Percentiles rank a stretch among this genome's conserved stretches.
Conservation (phyloP, 2,888 invertebrate genomes). For the Brachyptera risi region DNA sequence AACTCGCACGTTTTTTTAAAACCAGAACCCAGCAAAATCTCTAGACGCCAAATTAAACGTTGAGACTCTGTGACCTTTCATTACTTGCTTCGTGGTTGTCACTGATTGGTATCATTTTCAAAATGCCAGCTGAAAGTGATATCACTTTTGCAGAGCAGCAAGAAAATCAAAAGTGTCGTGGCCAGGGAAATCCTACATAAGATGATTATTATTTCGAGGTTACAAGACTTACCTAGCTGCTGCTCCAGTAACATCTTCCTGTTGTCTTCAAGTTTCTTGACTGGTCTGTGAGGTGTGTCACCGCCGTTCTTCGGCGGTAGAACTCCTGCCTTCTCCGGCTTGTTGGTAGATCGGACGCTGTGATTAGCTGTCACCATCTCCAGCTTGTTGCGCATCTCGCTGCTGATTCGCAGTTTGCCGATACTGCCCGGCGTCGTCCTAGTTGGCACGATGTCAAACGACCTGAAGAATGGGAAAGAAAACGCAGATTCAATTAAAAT, state of each 20-base stretch:
- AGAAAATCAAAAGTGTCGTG: too few relatives aligned
- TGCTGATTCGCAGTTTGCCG: slow-evolving; percentile 83
- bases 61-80: too few relatives aligned
- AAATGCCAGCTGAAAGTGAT: too few relatives aligned
- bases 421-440: slow-evolving; percentile 71
- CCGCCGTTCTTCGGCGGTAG: slow-evolving; percentile 37
- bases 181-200: too few relatives aligned
- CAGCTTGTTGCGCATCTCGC: slow-evolving; percentile 85
- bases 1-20: too few relatives aligned
- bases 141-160: too few relatives aligned
- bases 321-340: slow-evolving; percentile 53
- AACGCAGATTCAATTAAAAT: background rate
- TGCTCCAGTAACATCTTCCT: slow-evolving; percentile 80
- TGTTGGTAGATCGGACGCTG: slow-evolving; percentile 74
- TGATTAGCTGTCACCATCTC: slow-evolving; percentile 88
- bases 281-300: slow-evolving; percentile 37
- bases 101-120: too few relatives aligned
- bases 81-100: too few relatives aligned
- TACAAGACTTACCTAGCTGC: slow-evolving; percentile 67
- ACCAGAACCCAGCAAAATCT: too few relatives aligned
- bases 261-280: slow-evolving; percentile 80
- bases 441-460: slow-evolving; percentile 61
- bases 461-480: slow-evolving; percentile 43
- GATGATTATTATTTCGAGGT: too few relatives aligned
- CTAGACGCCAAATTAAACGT: too few relatives aligned